A percentile compares a stretch with the other conserved stretches of the same genome.
phyloP scores from a whole-genome alignment of 2,113 vertebrate species.

The Turnix velox region DNA sequence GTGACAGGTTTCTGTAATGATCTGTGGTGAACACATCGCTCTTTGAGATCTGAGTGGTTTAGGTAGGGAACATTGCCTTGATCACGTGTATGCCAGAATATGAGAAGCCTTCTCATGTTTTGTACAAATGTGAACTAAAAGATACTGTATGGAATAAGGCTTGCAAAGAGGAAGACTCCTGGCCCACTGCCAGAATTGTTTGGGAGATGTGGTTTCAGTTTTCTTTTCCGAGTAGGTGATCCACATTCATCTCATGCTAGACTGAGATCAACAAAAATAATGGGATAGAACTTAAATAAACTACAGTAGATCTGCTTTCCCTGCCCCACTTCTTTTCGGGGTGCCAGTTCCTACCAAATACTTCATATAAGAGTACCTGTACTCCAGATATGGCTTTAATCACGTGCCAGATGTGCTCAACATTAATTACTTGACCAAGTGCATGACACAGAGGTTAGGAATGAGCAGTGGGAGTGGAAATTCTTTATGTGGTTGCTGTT shows the following conservation, averaged over 20 bases:
- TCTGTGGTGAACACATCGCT: accelerated
- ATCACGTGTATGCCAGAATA: not conserved
- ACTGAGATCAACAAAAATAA: not conserved
- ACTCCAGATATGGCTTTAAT: not conserved
- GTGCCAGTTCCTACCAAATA: not conserved
- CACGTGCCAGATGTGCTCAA: not conserved
- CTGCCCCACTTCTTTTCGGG: not conserved
- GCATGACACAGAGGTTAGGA: constrained; percentile 4
- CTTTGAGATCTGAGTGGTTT: not conserved
- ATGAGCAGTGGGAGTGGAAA: constrained; percentile 9
- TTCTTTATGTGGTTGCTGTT: not conserved
- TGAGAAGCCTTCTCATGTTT: not conserved
- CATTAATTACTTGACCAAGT: not conserved
- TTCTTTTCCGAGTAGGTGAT: not conserved
- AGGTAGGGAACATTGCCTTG: not conserved
- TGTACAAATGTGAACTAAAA: not conserved
- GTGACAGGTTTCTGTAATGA: not conserved
- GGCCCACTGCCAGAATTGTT: not conserved
- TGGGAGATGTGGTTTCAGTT: not conserved
- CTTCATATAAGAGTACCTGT: not conserved
- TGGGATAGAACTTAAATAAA: not conserved
- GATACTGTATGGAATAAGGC: not conserved
- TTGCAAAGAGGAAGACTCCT: not conserved
- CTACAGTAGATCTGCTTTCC: not conserved
- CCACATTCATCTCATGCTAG: not conserved